These are phyloP conservation scores for Clusia tigrina DNA, from an alignment of 2,888 invertebrate species.

Conservation along the genomic window DNA sequence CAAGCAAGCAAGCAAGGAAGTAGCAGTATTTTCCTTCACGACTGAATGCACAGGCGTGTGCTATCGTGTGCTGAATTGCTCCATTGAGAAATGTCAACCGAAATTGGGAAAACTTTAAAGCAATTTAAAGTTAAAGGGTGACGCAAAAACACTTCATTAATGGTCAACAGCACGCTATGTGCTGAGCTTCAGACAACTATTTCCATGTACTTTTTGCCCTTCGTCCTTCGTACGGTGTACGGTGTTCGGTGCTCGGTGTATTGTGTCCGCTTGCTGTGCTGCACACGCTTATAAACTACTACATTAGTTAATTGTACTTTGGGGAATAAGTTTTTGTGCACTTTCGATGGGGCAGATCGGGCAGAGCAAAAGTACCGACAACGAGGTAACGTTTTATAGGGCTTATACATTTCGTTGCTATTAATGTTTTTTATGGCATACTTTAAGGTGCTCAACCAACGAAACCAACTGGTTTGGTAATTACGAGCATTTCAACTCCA, in stretches of 20 bases:
- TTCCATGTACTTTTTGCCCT: background rate
- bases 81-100: background rate
- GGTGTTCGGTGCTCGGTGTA: background rate
- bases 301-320: constrained; percentile 19
- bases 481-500: too few species aligned
- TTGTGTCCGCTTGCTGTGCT: constrained; percentile 9
- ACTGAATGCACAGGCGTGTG: too few species aligned
- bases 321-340: constrained; percentile 9
- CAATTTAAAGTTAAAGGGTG: too few species aligned
- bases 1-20: too few species aligned
- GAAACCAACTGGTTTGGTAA: background rate
- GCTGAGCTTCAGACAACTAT: constrained; percentile 2
- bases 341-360: background rate
- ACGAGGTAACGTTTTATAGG: constrained; percentile 4
- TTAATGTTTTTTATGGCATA: background rate
- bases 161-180: too few species aligned
- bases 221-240: background rate
- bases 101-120: background rate
- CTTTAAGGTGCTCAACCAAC: background rate
- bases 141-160: too few species aligned
- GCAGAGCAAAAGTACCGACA: constrained; percentile 34
- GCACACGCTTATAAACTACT: background rate
- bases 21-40: too few species aligned
- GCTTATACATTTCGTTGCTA: background rate
- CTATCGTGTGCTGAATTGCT: background rate